Evolutionary conservation across 1,140 invertebrate species (phyloP), one percentile per base, ranked within the genome.

Genomic region (Harlomillsia oculata): DNA sequence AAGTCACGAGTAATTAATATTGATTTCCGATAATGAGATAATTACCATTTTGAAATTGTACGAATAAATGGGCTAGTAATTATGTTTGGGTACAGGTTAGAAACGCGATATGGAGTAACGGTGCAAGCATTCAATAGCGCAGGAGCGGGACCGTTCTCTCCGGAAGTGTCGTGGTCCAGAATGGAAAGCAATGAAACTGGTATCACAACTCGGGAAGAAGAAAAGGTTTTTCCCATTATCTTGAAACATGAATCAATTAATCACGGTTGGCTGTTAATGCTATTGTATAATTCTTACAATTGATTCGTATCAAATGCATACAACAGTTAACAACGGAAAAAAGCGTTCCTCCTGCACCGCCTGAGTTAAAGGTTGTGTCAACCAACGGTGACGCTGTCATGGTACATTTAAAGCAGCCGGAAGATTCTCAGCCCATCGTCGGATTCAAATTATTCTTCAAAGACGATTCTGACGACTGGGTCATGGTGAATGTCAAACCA

Each of bases 41-140:
- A 30, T 53, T 53, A 5, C 9, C 13, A 21, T 3, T 14, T 53
- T 16, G 16, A 0, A 9, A 2, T 20, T 18, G 6, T 26, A 41
- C 25, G 13, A 13, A 41, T 23, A 2, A 26, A 45, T n/a, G n/a
- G 25, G 0, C 3, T 14, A 8, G 6, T 8, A 16, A 20, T 40
- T 40, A 16, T 8, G 20, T 45, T 45, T 45, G 43, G 8, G n/a
- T 18, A 48, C 28, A 16, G 44, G 16, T 20, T 14, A 34, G 25
- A 30, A 39, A 41, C 40, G 20, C 25, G 29, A 36, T 57, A 57
- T 39, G 48, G 23, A 44, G 48, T 57, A 6, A 48, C 51, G 5
- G 55, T 57, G 8, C 46, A 48, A 43, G 37, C 48, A 3, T 57
- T 57, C 37, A 57, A 57, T 29, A 57, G 51, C 25, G 39, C 51